Evolutionary conservation across 37 sponge, comb jelly and placozoan species (phyloP), one percentile per base, ranked within the genome.

Genomic region (Haliclona indistincta): DNA sequence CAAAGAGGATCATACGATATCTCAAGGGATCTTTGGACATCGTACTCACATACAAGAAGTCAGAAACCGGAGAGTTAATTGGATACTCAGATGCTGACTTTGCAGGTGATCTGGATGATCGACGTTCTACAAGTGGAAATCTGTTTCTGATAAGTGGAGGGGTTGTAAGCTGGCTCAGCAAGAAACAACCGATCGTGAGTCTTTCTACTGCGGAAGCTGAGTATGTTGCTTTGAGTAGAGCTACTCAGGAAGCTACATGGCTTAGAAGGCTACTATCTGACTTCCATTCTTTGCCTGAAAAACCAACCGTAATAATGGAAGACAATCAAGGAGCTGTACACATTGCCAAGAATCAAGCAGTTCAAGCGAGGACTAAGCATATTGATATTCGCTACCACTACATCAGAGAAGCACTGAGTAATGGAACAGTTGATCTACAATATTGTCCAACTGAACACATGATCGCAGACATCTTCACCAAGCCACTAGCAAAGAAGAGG

Each of bases 11-110:
- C 11, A 8, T 85, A 15, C 64, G 79, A 19, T 85, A 78, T 41
- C 67, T 84, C 36, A 84, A 84, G 42, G 64, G 64, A 38, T 77
- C 84, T 1, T 20, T 53, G 0, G 38, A 85, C 41, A 23, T 64
- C 17, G 55, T 41, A 62, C 15, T 77, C 7, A 32, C 35, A 17
- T 85, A 77, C 54, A 3, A 28, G 6, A 76, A 47, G 54, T 23
- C 78, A 20, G 75, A 60, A 30, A 71, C 53, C 15, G 43, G 8
- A 53, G 55, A 45, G 8, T 68, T 54, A 20, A 52, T 77, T 42
- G 85, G 85, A 17, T 85, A 66, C 44, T 77, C 79, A 29, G 79
- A 85, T 71, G 63, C 85, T 29, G 85, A 85, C 44, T 85, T 72
- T 72, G 79, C 73, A 22, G 67, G 66, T 20, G 73, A 77, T 53